Base-by-base conservation (phyloP, 1,140 invertebrate genomes). In the Zophobas morio region DNA sequence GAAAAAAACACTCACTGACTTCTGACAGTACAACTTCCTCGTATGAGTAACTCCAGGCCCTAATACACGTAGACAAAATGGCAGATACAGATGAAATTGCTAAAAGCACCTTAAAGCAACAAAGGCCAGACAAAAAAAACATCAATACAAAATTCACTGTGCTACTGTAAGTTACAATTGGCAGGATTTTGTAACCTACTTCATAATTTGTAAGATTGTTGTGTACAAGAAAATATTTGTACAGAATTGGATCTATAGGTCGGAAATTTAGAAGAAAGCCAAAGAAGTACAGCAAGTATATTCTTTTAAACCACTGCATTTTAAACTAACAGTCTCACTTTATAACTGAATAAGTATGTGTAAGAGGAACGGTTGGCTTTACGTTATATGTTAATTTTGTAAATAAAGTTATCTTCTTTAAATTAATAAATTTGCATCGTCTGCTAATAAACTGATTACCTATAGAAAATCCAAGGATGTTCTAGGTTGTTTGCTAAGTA, bases 261-360 rank as follows among this genome's bases (percentile, higher is more conserved):
- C 60, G 60, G n/a, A 66, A 66, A 42, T 66, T 66, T n/a, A 36
- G 1, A n/a, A 66, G 35, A 42, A 66, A 66, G 20, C 60, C 60
- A 20, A 66, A 66, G 0, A 33, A 4, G 39, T 66, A 66, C 4
- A 66, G 39, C 37, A 66, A 42, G 33, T 66, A 36, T 1, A 66
- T 32, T 5, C 60, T 37, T 32, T 66, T 66, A 32, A 66, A 66
- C 37, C 60, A 40, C 60, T 40, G n/a, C 60, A 66, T 66, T 42
- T 66, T 57, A 20, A 20, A 20, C 20, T 20, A 20, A 20, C 20
- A 20, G 20, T 20, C 20, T 20, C 20, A 20, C 20, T 46, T 46
- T 4, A 46, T 46, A 8, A 46, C 20, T 20, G 20, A 20, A 20
- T 20, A 20, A 20, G 20, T 20, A 20, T 20, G 20, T 20, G 20